Evolutionary conservation across 1,140 invertebrate species (phyloP), one percentile per base, ranked within the genome.

Genomic region (Cryptotermes secundus): DNA sequence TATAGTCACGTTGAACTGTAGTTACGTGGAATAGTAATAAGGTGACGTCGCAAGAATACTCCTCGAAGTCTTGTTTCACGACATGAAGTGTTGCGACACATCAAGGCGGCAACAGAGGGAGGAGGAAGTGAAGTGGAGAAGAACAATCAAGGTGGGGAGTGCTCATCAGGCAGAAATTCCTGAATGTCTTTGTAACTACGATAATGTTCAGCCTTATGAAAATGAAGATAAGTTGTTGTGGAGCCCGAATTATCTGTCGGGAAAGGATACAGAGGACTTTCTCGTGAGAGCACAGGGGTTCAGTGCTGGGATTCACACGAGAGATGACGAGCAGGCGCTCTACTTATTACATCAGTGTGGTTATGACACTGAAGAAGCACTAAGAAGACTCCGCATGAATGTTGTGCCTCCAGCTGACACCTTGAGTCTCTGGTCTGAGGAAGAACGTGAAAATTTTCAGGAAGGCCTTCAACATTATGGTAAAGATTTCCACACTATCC

Each of bases 391-490:
- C 86, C 94, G 96, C 88, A 94, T 97, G 87, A 96, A 97, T 88
- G 93, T 93, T 31, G 90, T 95, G 34, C 93, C 94, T 2, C 91
- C 93, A 7, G 92, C 93, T 65, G 94, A 95, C 85, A 93, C 94
- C 0, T 94, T 95, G 89, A 96, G 96, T 88, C 91, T 98, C 7
- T 99, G 98, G 98, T 99, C 97, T 31, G 98, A 99, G 89, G 98
- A 99, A 89, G 98, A 99, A 89, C 99, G 98, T 91, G 93, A 96
- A 85, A 98, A 98, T 91, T 99, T 99, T 92, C 98, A 99, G 92
- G 95, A 95, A 88, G 98, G 97, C 82, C 92, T 99, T 4, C 93
- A 97, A 88, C 93, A 93, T 84, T 98, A 97, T 89, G 98, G 98
- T 72, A 99, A 99, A 91, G 97, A 99, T 90, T 99, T 99, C 90